Conservation (phyloP, 2,113 vertebrate species). For the Meriones unguiculatus region DNA sequence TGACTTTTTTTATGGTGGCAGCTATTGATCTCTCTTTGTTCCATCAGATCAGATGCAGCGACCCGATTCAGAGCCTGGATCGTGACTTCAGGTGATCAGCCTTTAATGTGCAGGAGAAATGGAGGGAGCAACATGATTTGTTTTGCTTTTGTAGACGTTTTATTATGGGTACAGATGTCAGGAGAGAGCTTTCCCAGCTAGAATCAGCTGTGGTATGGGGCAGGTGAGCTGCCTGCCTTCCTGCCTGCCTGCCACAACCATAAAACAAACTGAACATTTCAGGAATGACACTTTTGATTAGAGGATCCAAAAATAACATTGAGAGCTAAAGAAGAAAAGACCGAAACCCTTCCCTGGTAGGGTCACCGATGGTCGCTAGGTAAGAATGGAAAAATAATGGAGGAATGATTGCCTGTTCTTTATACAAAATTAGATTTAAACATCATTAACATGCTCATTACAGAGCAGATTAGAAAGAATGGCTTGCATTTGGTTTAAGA, state of each 20-base stretch:
- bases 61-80: constrained; percentile 51
- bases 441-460: constrained; percentile 50
- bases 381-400: constrained; percentile 21
- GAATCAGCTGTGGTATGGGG: constrained; percentile 46
- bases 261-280: constrained; percentile 77
- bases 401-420: constrained; percentile 14
- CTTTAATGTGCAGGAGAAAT: constrained; percentile 72
- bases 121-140: constrained; percentile 77
- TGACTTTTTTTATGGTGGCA: constrained; percentile 42
- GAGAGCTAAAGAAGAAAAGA: constrained; percentile 48
- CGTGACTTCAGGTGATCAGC: constrained; percentile 68
- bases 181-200: constrained; percentile 69
- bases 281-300: constrained; percentile 77
- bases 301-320: constrained; percentile 68
- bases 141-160: constrained; percentile 68
- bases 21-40: constrained; percentile 63
- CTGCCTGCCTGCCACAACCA: constrained; percentile 49
- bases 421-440: constrained; percentile 58
- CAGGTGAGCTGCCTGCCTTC: constrained; percentile 76
- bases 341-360: constrained; percentile 28
- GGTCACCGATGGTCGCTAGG: constrained; percentile 5
- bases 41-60: constrained; percentile 57
- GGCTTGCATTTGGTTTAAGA: background rate
- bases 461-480: constrained; percentile 24
- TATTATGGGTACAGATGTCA: constrained; percentile 81